Evolutionary conservation across 2,888 invertebrate genomes (phyloP).

Genomic region (Platypus cylindrus): DNA sequence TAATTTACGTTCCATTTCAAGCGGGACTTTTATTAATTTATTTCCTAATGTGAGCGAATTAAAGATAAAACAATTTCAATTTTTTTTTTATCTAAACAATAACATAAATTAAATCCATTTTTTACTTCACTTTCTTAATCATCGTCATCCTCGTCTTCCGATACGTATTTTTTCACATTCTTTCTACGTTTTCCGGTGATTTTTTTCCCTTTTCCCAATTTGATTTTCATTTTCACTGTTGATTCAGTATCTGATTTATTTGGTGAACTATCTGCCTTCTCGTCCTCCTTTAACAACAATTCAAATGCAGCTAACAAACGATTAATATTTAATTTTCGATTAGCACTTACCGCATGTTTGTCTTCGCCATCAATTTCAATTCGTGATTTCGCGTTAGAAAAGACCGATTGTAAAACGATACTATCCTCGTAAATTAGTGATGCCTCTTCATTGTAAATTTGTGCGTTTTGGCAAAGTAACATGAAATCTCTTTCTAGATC

Average conservation of each 20-base stretch:
- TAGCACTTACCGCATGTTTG: constrained; percentile 8
- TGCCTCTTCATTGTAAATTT: constrained; percentile 92
- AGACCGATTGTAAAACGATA: constrained; percentile 80
- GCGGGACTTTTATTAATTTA: too few species aligned
- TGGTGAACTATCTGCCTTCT: constrained; percentile 9
- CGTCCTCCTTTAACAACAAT: constrained; percentile 4
- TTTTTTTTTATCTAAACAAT: too few species aligned
- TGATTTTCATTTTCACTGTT: constrained; percentile 16
- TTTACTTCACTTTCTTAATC: constrained; percentile 5
- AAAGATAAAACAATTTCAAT: too few species aligned
- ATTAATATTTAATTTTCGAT: neutral
- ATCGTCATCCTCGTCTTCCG: constrained; percentile 44
- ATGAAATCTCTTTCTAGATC: constrained; percentile 86
- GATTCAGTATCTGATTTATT: constrained; percentile 10
- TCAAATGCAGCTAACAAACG: neutral
- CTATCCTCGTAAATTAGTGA: constrained; percentile 95
- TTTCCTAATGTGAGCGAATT: too few species aligned
- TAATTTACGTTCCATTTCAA: too few species aligned
- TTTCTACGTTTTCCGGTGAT: constrained; percentile 38
- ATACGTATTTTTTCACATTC: constrained; percentile 42
- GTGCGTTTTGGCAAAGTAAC: constrained; percentile 92
- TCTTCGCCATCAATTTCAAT: constrained; percentile 39
- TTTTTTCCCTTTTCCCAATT: constrained; percentile 32
- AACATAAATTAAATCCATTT: too few species aligned
- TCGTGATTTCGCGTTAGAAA: constrained; percentile 51